Evolutionary conservation across 2,113 vertebrate species (phyloP).

Genomic region (Phylloscopus whistleri): DNA sequence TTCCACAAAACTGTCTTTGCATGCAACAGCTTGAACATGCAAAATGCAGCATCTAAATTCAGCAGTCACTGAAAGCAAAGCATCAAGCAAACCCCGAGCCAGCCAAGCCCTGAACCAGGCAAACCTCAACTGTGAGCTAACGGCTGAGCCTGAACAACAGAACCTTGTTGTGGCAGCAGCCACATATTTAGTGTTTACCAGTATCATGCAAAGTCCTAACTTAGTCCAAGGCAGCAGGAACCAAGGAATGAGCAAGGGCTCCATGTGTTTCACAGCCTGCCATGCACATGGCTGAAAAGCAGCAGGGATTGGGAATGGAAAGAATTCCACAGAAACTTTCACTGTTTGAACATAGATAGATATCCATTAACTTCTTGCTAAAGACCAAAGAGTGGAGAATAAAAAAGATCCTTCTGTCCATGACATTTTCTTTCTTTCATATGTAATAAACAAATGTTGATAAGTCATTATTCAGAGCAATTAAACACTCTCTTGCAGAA

Average conservation of each 20-base stretch:
- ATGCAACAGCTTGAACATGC: slow-evolving; percentile 65
- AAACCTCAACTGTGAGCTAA: background rate
- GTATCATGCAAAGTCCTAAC: background rate
- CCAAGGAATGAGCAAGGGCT: background rate
- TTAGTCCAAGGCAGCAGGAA: background rate
- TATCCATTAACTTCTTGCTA: background rate
- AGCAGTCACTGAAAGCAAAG: slow-evolving; percentile 17
- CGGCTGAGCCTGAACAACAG: background rate
- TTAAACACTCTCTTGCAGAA: background rate
- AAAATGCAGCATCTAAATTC: slow-evolving; percentile 22
- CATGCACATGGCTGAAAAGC: background rate
- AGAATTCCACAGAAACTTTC: background rate
- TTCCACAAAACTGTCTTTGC: slow-evolving; percentile 50
- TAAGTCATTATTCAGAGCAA: background rate
- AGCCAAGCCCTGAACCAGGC: background rate
- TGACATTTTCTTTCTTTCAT: background rate
- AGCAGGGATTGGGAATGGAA: background rate
- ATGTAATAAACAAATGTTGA: background rate
- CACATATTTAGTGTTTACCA: background rate
- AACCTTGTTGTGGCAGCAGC: background rate
- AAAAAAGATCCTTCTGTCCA: background rate
- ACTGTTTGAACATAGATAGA: background rate
- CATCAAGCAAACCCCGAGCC: background rate
- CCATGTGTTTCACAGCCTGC: background rate
- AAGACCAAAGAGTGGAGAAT: background rate